Base-by-base conservation (phyloP, 2,888 invertebrate species). In the Phanerotoma sp. region DNA sequence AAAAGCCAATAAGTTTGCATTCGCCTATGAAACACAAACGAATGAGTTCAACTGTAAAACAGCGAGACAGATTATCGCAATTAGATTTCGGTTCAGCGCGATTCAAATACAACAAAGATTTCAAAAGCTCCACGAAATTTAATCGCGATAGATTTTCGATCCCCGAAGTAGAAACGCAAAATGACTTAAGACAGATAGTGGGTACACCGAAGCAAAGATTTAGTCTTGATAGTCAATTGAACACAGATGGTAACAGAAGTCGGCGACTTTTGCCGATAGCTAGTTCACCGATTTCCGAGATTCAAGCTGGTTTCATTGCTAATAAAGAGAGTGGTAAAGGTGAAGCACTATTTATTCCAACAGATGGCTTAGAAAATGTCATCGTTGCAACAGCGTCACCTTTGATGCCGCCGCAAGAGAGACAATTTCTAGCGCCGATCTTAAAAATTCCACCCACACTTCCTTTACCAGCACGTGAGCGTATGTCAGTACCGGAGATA, bases 401-500 rank as follows among this genome's bases (percentile, higher is more conserved):
- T 2, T 63, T 75, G 7, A 65, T 75, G 13, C 72, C 66, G 5
- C 56, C 67, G 0, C 59, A 62, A 4, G 71, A 74, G 2, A 57
- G 68, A 22, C 62, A 65, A 20, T 57, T 66, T 3, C 51, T 70
- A 7, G 54, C 65, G 1, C 62, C 63, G 3, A 61, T 63, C n/a
- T 54, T 63, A 3, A 62, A 58, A 40, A 58, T 54, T 1, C 49
- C 58, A 16, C 57, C 54, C 1, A 50, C 20, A 22, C 41, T 37
- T 5, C 61, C 55, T 18, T 55, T 59, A 7, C 60, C 58, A 4
- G 44, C 58, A 1, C 63, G 74, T n/a, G 74, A 75, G 47, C 65
- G 75, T 18, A 71, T 74, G 69, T 75, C 75, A 3, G 75, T 75
- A 1, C 75, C 75, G 1, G 75, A 75, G 46, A 74, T 75, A 22